Percentiles rank a stretch among this genome's conserved stretches.
These are phyloP conservation scores for Magallana gigas DNA, from an alignment of 1,140 invertebrate genomes.

Conservation along the genomic window DNA sequence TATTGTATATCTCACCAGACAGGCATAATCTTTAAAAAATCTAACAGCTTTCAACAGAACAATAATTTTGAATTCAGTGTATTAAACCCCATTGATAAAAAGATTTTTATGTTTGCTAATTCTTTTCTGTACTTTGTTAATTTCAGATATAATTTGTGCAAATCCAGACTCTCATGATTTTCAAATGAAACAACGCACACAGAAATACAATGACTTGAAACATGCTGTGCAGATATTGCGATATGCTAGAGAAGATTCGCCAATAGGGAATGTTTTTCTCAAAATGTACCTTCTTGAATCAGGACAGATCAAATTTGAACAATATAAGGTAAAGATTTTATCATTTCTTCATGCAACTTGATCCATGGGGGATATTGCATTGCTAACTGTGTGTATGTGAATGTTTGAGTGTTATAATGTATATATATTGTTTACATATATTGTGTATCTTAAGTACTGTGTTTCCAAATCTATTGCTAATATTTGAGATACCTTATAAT, in stretches of 20 bases:
- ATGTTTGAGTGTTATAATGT: background rate
- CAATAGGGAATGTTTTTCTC: slow-evolving; percentile 84
- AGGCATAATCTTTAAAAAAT: no score
- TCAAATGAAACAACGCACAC: slow-evolving; percentile 85
- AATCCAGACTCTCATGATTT: slow-evolving; percentile 87
- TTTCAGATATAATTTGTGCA: slow-evolving; percentile 86
- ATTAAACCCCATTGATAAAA: no score
- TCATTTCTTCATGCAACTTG: no score
- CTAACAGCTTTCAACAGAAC: no score
- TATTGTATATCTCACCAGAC: no score
- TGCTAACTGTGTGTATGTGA: background rate
- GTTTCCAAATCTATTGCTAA: no score
- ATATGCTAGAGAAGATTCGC: slow-evolving; percentile 81
- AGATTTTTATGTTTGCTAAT: no score
- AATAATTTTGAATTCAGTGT: no score
- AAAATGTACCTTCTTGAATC: slow-evolving; percentile 89
- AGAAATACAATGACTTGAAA: slow-evolving; percentile 88
- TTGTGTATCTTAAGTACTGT: no score
- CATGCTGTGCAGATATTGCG: slow-evolving; percentile 86
- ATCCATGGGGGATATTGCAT: background rate
- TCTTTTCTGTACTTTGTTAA: slow-evolving; percentile 51
- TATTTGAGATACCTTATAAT: no score
- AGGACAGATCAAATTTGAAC: slow-evolving; percentile 83
- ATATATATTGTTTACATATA: background rate
- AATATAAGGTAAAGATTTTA: slow-evolving; percentile 67